A percentile compares a stretch with the other conserved stretches of the same genome.
Evolutionary conservation across 2,113 vertebrate species (phyloP).

Genomic region (Lanius collurio): DNA sequence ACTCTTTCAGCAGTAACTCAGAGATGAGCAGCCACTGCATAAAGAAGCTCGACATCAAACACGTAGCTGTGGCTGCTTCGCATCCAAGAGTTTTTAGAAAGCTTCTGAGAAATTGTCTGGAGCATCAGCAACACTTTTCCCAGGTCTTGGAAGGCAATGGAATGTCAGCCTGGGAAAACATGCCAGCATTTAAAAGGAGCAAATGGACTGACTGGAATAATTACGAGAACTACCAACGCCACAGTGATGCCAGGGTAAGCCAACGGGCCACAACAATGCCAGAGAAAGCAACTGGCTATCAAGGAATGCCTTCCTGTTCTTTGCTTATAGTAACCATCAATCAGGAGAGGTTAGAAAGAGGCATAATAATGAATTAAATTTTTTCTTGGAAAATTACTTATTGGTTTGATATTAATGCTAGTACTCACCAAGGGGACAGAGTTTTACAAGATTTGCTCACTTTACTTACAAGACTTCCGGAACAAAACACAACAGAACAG

Average conservation of each 20-base stretch:
- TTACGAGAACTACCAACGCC: background rate
- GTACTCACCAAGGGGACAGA: background rate
- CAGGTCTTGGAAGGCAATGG: background rate
- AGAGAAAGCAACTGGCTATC: background rate
- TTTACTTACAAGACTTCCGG: background rate
- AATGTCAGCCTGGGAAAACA: background rate
- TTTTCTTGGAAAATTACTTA: background rate
- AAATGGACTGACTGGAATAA: background rate
- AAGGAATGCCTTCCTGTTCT: background rate
- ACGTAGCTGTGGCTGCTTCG: background rate
- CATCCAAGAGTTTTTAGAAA: background rate
- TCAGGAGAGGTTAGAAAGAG: background rate
- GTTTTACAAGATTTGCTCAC: background rate
- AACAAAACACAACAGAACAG: background rate
- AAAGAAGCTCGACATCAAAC: background rate
- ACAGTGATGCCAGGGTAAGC: background rate
- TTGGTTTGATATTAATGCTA: background rate
- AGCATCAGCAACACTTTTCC: background rate
- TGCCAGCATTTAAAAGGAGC: background rate
- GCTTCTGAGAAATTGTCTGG: background rate
- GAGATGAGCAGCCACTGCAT: accelerated
- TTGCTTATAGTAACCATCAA: background rate
- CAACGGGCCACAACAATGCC: background rate
- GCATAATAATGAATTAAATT: background rate
- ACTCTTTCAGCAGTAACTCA: background rate